These are phyloP conservation scores for Syngnathus scovelli DNA, from an alignment of 2,113 vertebrate genomes.

Conservation along the genomic window DNA sequence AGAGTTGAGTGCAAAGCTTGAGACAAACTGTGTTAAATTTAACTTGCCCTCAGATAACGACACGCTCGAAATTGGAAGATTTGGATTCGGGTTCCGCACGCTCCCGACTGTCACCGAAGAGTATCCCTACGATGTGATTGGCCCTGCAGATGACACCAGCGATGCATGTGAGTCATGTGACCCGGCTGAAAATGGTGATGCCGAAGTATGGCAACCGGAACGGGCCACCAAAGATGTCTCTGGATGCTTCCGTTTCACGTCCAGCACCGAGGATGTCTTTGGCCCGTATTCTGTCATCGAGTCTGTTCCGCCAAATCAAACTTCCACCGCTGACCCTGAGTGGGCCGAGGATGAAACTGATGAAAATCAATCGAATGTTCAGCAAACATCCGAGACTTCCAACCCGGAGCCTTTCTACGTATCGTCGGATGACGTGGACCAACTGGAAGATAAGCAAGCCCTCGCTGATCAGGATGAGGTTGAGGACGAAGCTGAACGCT, in stretches of 20 bases:
- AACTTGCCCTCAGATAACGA: slow-evolving; percentile 27
- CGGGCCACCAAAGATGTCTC: slow-evolving; percentile 69
- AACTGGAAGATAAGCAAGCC: slow-evolving; percentile 56
- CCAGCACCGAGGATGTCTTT: slow-evolving; percentile 68
- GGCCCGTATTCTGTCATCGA: slow-evolving; percentile 73
- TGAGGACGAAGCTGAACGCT: slow-evolving; percentile 22
- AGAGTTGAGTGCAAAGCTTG: slow-evolving; percentile 19
- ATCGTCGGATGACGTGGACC: slow-evolving; percentile 65
- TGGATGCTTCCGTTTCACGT: slow-evolving; percentile 67
- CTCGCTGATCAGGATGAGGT: slow-evolving; percentile 31
- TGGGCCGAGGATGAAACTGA: slow-evolving; percentile 47
- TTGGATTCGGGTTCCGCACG: slow-evolving; percentile 58
- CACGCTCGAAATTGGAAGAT: slow-evolving; percentile 36
- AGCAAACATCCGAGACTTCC: slow-evolving; percentile 29
- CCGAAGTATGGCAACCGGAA: slow-evolving; percentile 68
- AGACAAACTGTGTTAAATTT: slow-evolving; percentile 28
- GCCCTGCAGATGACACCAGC: slow-evolving; percentile 62
- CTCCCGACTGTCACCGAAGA: slow-evolving; percentile 68
- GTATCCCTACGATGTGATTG: slow-evolving; percentile 73
- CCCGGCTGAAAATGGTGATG: slow-evolving; percentile 51
- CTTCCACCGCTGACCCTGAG: slow-evolving; percentile 61
- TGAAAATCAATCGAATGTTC: slow-evolving; percentile 42
- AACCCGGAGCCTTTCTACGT: slow-evolving; percentile 67
- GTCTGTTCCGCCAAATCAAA: slow-evolving; percentile 51
- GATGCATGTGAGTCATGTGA: slow-evolving; percentile 63